Percentiles rank a stretch among this genome's conserved stretches.
Conservation (phyloP, 1,140 invertebrate species). For the Leptoteleia sp. region DNA sequence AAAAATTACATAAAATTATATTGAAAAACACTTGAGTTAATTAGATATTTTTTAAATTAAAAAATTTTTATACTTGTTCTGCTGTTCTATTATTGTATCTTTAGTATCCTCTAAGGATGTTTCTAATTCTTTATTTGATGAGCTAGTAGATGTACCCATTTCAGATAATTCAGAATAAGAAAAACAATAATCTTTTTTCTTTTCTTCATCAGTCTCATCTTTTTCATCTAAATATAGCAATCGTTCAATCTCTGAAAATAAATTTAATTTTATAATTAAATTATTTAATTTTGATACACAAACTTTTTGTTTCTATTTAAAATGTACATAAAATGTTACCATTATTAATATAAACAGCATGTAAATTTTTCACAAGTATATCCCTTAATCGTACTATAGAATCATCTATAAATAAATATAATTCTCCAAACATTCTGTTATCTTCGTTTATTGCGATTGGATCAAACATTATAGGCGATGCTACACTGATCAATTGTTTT, state of each 20-base stretch:
- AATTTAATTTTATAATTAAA: neutral
- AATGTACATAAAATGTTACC: constrained; percentile 59
- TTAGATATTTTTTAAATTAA: too few species aligned
- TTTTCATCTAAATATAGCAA: constrained; percentile 1
- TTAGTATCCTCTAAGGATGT: neutral
- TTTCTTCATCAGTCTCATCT: neutral
- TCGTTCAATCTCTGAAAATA: constrained; percentile 23
- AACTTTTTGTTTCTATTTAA: too few species aligned
- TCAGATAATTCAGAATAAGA: too few species aligned
- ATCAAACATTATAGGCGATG: constrained; percentile 69
- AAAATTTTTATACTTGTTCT: too few species aligned
- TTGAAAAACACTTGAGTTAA: too few species aligned
- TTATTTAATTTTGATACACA: constrained; percentile 9
- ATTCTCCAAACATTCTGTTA: constrained; percentile 69
- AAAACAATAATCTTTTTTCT: neutral
- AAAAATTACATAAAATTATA: neutral
- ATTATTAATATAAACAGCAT: constrained; percentile 65
- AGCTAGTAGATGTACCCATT: neutral
- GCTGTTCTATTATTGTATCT: too few species aligned
- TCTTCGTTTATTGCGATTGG: constrained; percentile 46
- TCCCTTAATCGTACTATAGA: constrained; percentile 64
- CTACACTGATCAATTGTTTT: constrained; percentile 61
- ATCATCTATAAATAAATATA: constrained; percentile 70
- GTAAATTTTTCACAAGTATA: constrained; percentile 61
- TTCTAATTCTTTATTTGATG: neutral